A percentile compares a stretch with the other conserved stretches of the same genome.
Conservation (phyloP, 2,113 vertebrate species). For the Pterophyllum scalare region DNA sequence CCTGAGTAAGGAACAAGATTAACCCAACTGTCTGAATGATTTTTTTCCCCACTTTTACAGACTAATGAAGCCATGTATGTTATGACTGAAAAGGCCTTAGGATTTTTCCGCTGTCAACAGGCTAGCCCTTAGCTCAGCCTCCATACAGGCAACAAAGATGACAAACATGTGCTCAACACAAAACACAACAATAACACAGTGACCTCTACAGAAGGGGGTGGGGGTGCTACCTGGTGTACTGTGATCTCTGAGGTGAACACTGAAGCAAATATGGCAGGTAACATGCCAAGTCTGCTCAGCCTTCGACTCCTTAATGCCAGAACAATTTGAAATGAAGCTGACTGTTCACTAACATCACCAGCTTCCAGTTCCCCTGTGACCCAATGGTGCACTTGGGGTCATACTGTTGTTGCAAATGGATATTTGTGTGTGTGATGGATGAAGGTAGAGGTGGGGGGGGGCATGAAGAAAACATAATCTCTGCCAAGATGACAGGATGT, state of each 20-base stretch:
- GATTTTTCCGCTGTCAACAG: conserved; percentile 77
- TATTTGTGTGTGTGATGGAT: conserved; percentile 49
- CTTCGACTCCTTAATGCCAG: conserved; percentile 35
- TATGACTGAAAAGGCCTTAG: conserved; percentile 41
- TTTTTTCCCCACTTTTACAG: background rate
- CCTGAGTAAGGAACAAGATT: background rate
- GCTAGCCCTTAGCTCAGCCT: conserved; percentile 53
- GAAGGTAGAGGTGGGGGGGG: conserved; percentile 32
- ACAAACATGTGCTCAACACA: conserved; percentile 36
- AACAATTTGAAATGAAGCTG: conserved; percentile 43
- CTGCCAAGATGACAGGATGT: conserved; percentile 54
- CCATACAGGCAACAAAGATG: conserved; percentile 28
- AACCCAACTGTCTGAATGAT: background rate
- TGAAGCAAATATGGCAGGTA: conserved; percentile 38
- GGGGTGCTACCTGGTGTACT: conserved; percentile 13
- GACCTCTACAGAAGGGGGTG: conserved; percentile 21
- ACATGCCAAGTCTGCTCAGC: conserved; percentile 24
- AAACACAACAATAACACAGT: conserved; percentile 11
- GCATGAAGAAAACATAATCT: conserved; percentile 49
- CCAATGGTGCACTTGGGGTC: conserved; percentile 34
- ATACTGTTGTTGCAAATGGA: conserved; percentile 29
- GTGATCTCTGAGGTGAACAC: conserved; percentile 24
- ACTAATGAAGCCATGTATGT: background rate
- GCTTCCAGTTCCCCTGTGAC: conserved; percentile 18
- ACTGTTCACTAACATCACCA: conserved; percentile 43